Percentiles rank a stretch among this genome's conserved stretches.
phyloP scores from a whole-genome alignment of 2,888 invertebrate species.

The Drosophila ustulata region DNA sequence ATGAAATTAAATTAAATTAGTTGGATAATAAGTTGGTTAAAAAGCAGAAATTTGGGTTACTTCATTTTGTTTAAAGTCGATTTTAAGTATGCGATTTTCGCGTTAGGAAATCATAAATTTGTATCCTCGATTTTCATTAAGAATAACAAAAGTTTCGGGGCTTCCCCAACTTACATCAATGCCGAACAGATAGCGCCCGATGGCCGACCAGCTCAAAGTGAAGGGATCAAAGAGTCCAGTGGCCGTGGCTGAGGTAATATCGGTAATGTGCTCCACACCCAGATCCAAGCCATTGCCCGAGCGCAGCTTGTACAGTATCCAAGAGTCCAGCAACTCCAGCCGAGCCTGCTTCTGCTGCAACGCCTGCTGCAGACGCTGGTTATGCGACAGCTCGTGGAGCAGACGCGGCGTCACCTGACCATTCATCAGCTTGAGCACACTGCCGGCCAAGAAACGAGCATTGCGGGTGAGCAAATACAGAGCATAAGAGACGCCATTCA shows the following conservation, averaged over 20 bases:
- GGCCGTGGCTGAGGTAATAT: conserved; percentile 95
- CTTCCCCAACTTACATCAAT: conserved; percentile 85
- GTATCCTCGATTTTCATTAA: too few relatives aligned
- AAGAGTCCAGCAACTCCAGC: conserved; percentile 96
- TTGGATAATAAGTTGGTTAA: too few relatives aligned
- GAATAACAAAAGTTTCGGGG: not conserved
- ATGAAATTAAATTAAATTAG: too few relatives aligned
- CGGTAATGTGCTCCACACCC: conserved; percentile 89
- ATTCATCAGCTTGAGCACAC: conserved; percentile 93
- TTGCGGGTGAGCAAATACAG: conserved; percentile 92
- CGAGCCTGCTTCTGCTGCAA: conserved; percentile 88
- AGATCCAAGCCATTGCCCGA: conserved; percentile 74
- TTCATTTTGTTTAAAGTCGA: too few relatives aligned
- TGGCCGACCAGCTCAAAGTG: conserved; percentile 91
- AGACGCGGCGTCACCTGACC: conserved; percentile 92
- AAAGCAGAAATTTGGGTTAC: too few relatives aligned
- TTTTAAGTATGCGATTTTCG: too few relatives aligned
- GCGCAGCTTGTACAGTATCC: conserved; percentile 94
- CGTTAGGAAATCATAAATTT: too few relatives aligned
- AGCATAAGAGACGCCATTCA: conserved; percentile 85
- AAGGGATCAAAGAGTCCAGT: conserved; percentile 98
- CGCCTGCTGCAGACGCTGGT: conserved; percentile 89
- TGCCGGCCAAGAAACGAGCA: conserved; percentile 93
- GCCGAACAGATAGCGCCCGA: conserved; percentile 89
- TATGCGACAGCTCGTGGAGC: conserved; percentile 91